Evolutionary conservation across 2,113 vertebrate genomes (phyloP), one percentile per base, ranked within the genome.

Genomic region (Neomonachus schauinslandi): DNA sequence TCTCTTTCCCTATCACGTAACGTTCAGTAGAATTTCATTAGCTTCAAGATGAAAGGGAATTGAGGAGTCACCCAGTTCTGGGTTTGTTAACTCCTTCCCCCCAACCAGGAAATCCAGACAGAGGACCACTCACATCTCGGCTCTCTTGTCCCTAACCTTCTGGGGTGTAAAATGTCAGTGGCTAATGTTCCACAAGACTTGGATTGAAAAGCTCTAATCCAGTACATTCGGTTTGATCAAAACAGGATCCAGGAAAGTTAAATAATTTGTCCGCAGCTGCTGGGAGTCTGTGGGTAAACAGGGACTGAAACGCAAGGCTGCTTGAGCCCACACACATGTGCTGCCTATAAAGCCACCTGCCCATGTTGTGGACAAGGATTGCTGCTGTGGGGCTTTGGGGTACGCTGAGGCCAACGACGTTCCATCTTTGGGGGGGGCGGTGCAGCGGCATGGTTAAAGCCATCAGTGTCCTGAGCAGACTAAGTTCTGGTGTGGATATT

Each of bases 201-300:
- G 82, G 79, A 51, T 26, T 89, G 59, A 93, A 96, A 92, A 87
- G 39, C 65, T 69, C n/a, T 63, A 95, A 92, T 87, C 42, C 26
- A 65, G 65, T 80, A 71, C 39, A 71, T 96, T 96, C 69, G 84
- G 49, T 95, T 92, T 84, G 94, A 80, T 94, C 55, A 46, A 77
- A 92, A 86, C 39, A 95, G 61, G 19, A 79, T 55, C 94, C 51
- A 90, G 51, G 46, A 89, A 83, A 67, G 94, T 53, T 55, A 94
- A 85, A 61, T 74, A 67, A 74, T 55, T 82, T 89, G 59, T 89
- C 77, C n/a, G 9, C 28, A 80, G 61, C 87, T 49, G 13, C 79
- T 4, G 5, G 22, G 79, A 95, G 19, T 53, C 57, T 42, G 10
- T 71, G 67, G 65, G 39, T 91, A 55, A 86, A 87, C 18, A 14